A percentile compares a stretch with the other conserved stretches of the same genome.
These are phyloP conservation scores for Iguana delicatissima DNA, from an alignment of 2,797 vertebrate genomes.

Conservation along the genomic window DNA sequence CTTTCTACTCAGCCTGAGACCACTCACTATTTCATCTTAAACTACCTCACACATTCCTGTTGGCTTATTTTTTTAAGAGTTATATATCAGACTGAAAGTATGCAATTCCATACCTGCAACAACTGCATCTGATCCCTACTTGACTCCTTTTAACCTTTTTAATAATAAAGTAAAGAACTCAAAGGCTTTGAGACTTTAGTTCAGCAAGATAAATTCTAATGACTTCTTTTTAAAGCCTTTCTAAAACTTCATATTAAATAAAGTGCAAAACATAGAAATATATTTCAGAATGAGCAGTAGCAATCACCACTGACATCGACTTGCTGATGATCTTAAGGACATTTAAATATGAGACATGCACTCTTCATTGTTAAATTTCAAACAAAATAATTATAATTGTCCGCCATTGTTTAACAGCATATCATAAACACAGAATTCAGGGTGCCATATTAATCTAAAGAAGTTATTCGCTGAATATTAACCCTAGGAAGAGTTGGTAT, in stretches of 20 bases:
- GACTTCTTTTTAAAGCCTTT: not conserved
- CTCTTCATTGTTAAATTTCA: conserved; percentile 13
- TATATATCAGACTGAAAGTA: too few relatives aligned
- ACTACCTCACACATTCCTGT: too few relatives aligned
- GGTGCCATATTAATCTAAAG: conserved; percentile 48
- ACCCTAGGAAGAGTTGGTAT: conserved; percentile 8
- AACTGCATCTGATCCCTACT: too few relatives aligned
- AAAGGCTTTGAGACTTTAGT: not conserved
- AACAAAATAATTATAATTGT: conserved; percentile 40
- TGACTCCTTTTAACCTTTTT: too few relatives aligned
- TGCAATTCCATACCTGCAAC: too few relatives aligned
- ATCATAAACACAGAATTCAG: conserved; percentile 8
- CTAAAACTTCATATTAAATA: not conserved
- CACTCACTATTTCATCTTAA: too few relatives aligned
- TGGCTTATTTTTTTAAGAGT: too few relatives aligned
- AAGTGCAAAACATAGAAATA: not conserved
- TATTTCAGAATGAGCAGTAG: not conserved
- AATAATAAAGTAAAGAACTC: not conserved
- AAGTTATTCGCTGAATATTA: conserved; percentile 32
- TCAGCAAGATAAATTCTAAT: not conserved
- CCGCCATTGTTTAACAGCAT: conserved; percentile 46
- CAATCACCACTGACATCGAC: not conserved
- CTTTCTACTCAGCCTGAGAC: too few relatives aligned
- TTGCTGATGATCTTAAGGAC: conserved; percentile 11
- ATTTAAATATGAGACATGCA: not conserved